A percentile compares a stretch with the other conserved stretches of the same genome.
phyloP scores from a whole-genome alignment of 1,140 invertebrate species.

The Neodiprion fabricii region DNA sequence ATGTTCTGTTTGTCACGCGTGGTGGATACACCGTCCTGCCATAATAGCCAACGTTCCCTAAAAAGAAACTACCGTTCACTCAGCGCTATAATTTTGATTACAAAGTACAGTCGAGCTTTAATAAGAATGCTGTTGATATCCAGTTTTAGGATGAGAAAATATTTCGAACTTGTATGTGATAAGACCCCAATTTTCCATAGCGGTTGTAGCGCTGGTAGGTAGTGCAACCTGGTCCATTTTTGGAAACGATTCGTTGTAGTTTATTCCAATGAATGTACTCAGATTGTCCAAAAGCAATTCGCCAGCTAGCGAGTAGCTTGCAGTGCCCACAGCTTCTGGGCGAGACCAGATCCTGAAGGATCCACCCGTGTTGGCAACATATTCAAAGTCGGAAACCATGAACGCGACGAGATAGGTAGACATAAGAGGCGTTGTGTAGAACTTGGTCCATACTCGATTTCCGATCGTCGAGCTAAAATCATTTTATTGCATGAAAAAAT shows the following conservation, averaged over 20 bases:
- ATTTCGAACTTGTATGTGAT: slow-evolving; percentile 69
- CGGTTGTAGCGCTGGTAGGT: slow-evolving; percentile 79
- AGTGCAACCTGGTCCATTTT: slow-evolving; percentile 77
- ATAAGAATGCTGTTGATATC: too few relatives aligned
- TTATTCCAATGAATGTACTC: slow-evolving; percentile 60
- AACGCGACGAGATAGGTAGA: slow-evolving; percentile 77
- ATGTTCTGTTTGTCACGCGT: not conserved
- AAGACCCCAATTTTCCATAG: slow-evolving; percentile 89
- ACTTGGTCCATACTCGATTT: slow-evolving; percentile 36
- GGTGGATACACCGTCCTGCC: not conserved
- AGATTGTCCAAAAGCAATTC: slow-evolving; percentile 61
- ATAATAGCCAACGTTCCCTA: not conserved
- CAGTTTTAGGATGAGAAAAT: not conserved
- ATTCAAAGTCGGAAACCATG: slow-evolving; percentile 73
- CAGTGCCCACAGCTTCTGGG: slow-evolving; percentile 67
- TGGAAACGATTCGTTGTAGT: slow-evolving; percentile 39
- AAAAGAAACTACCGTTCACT: not conserved
- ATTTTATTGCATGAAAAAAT: not conserved
- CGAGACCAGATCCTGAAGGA: slow-evolving; percentile 70
- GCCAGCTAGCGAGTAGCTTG: slow-evolving; percentile 64
- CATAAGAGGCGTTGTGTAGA: slow-evolving; percentile 67
- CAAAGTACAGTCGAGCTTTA: too few relatives aligned
- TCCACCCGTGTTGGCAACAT: slow-evolving; percentile 34
- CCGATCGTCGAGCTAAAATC: slow-evolving; percentile 3
- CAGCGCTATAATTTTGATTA: not conserved